Conservation (phyloP, 1,140 invertebrate species). For the Carposina sasakii region DNA sequence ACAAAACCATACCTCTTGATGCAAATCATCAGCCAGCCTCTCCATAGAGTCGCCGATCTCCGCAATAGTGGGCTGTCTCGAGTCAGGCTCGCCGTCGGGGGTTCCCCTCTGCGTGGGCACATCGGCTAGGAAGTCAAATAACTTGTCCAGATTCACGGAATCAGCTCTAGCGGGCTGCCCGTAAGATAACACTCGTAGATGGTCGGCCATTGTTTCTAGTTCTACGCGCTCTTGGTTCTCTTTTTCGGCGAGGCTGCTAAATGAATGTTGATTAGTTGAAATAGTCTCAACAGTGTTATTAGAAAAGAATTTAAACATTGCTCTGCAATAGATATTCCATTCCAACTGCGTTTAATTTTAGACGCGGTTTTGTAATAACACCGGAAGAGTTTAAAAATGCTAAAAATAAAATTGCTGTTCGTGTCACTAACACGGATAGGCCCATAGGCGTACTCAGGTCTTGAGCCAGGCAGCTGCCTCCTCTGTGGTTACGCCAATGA, state of each 20-base stretch:
- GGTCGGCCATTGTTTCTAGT: constrained; percentile 58
- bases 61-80: constrained; percentile 82
- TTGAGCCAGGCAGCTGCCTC: too few relatives aligned
- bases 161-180: constrained; percentile 59
- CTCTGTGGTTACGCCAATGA: too few relatives aligned
- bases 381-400: too few relatives aligned
- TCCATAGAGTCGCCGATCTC: constrained; percentile 90
- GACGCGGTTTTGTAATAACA: too few relatives aligned
- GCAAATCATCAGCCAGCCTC: constrained; percentile 84
- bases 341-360: too few relatives aligned
- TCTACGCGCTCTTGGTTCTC: constrained; percentile 54
- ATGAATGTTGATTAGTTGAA: background rate
- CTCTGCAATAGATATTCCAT: too few relatives aligned
- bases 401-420: too few relatives aligned
- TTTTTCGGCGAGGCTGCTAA: constrained; percentile 51
- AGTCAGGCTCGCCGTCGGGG: constrained; percentile 71
- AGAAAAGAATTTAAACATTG: too few relatives aligned
- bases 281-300: too few relatives aligned
- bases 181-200: constrained; percentile 45
- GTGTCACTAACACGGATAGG: too few relatives aligned
- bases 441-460: too few relatives aligned
- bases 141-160: constrained; percentile 91
- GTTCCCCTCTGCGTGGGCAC: constrained; percentile 76
- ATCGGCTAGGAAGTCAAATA: constrained; percentile 94
- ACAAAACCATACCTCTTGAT: constrained; percentile 74